A percentile compares a stretch with the other conserved stretches of the same genome.
Conservation (phyloP, 2,888 invertebrate species). For the Callosobruchus maculatus region DNA sequence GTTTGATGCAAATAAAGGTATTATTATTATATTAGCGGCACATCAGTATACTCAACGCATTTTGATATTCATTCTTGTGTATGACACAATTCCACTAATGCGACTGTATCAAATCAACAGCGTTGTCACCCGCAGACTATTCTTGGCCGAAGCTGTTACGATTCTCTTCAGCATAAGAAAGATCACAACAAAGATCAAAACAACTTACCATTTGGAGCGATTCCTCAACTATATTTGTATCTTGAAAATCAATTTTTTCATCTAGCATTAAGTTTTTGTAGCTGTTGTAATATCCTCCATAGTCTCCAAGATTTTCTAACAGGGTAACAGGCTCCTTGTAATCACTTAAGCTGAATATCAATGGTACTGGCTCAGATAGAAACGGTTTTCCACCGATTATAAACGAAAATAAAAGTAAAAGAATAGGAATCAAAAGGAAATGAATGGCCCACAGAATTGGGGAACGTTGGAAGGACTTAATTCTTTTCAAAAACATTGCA, state of each 20-base stretch:
- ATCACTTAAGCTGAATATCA: slow-evolving; percentile 54
- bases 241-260: slow-evolving; percentile 22
- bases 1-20: too few species aligned
- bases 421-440: slow-evolving; percentile 65
- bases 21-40: too few species aligned
- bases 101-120: too few species aligned
- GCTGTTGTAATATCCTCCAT: too few species aligned
- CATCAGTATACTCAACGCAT: too few species aligned
- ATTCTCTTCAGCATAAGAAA: too few species aligned
- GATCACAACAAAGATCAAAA: too few species aligned
- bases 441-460: slow-evolving; percentile 64
- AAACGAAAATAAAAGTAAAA: slow-evolving; percentile 61
- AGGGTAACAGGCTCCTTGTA: slow-evolving; percentile 44
- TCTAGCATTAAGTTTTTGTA: slow-evolving; percentile 14
- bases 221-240: slow-evolving; percentile 22
- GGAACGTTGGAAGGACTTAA: slow-evolving; percentile 57
- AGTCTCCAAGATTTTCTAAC: neutral
- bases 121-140: too few species aligned
- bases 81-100: too few species aligned
- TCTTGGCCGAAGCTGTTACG: too few species aligned
- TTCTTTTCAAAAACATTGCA: slow-evolving; percentile 47
- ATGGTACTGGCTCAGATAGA: slow-evolving; percentile 54
- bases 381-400: slow-evolving; percentile 47
- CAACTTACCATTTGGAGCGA: slow-evolving; percentile 29
- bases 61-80: too few species aligned